Percentiles rank a stretch among this genome's conserved stretches.
phyloP scores from a whole-genome alignment of 2,113 vertebrate species.

The Oxyruncus cristatus region DNA sequence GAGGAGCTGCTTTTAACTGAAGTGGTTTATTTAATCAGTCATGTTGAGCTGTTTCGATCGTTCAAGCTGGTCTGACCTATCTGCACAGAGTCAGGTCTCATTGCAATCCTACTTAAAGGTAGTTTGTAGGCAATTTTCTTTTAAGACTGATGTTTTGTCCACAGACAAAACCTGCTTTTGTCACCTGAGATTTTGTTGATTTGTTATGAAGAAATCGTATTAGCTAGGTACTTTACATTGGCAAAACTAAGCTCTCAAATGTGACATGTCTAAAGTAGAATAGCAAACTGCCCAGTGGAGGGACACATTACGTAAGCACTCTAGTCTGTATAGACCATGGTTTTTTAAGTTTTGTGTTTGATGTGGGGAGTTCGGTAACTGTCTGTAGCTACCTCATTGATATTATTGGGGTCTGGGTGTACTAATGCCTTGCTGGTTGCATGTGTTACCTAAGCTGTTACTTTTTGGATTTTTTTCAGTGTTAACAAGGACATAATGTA shows the following conservation, averaged over 20 bases:
- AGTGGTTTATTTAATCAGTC: neutral
- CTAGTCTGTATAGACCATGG: accelerated
- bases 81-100: neutral
- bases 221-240: neutral
- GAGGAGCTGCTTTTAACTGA: neutral
- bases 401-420: neutral
- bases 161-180: neutral
- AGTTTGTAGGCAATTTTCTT: neutral
- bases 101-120: neutral
- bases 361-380: neutral
- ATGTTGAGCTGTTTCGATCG: neutral
- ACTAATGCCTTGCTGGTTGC: neutral
- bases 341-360: neutral
- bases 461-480: neutral
- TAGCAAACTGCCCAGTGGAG: neutral
- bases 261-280: neutral
- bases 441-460: neutral
- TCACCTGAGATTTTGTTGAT: neutral
- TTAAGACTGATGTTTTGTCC: neutral
- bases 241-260: neutral
- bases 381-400: neutral
- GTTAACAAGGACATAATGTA: neutral
- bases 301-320: neutral
- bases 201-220: neutral
- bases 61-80: neutral